Evolutionary conservation across 2,888 invertebrate species (phyloP).

Genomic region (Phania funesta): DNA sequence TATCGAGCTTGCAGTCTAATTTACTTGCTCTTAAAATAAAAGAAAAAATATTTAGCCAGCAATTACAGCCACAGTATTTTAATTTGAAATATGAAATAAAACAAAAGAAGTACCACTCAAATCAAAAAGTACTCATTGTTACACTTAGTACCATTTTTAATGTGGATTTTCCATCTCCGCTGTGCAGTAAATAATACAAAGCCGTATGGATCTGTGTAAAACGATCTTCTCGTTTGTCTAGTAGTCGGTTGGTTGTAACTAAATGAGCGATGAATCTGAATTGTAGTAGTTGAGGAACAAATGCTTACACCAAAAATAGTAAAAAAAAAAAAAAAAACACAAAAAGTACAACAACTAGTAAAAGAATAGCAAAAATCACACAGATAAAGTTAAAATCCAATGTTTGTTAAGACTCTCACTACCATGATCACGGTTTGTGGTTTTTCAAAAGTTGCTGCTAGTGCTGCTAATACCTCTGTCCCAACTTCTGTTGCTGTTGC

Average conservation of each 20-base stretch:
- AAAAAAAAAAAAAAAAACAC: slow-evolving; percentile 30
- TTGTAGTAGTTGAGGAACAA: slow-evolving; percentile 45
- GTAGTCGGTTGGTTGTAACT: slow-evolving; percentile 52
- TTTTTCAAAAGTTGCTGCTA: slow-evolving; percentile 56
- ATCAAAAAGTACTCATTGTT: background rate
- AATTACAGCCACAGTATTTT: no score
- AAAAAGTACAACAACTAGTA: slow-evolving; percentile 64
- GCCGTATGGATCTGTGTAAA: slow-evolving; percentile 48
- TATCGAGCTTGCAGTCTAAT: no score
- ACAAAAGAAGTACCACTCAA: background rate
- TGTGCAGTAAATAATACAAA: background rate
- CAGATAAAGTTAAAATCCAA: slow-evolving; percentile 69
- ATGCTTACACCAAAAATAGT: slow-evolving; percentile 72
- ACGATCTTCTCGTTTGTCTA: slow-evolving; percentile 53
- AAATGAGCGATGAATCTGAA: slow-evolving; percentile 45
- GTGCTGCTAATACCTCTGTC: slow-evolving; percentile 34
- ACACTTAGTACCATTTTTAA: background rate
- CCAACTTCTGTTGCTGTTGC: slow-evolving; percentile 44
- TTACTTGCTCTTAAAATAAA: no score
- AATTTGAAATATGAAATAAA: no score
- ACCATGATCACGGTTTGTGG: slow-evolving; percentile 73
- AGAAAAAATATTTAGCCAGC: no score
- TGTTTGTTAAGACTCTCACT: slow-evolving; percentile 74
- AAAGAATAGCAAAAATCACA: background rate
- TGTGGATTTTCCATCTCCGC: background rate